Percentiles rank a stretch among this genome's conserved stretches.
Conservation (phyloP, 2,113 vertebrate genomes). For the Erythrolamprus reginae region DNA sequence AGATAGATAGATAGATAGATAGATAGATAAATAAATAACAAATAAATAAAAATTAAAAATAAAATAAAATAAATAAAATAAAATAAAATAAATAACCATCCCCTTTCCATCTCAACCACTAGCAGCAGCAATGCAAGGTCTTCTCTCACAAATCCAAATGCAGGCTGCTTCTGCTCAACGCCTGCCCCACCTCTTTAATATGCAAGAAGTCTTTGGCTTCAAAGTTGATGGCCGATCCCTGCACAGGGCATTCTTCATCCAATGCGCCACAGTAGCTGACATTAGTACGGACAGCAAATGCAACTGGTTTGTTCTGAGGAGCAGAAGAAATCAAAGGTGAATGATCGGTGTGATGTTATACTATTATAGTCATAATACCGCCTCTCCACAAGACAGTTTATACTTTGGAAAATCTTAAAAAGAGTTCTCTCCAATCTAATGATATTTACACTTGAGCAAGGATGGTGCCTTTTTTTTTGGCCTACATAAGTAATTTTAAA, state of each 20-base stretch:
- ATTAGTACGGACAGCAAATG: constrained; percentile 93
- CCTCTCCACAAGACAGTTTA: too few species aligned
- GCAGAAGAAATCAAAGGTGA: background rate
- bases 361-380: background rate
- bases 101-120: too few species aligned
- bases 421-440: background rate
- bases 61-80: too few species aligned
- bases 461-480: background rate
- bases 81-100: too few species aligned
- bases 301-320: constrained; percentile 85
- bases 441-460: background rate
- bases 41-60: too few species aligned
- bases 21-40: too few species aligned
- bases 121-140: too few species aligned
- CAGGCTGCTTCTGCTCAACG: background rate
- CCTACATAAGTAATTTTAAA: background rate
- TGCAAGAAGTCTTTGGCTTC: constrained; percentile 99
- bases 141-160: background rate
- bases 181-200: constrained; percentile 86
- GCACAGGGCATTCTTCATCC: constrained; percentile 93
- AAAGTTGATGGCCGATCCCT: constrained; percentile 93
- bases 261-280: constrained; percentile 92
- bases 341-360: too few species aligned
- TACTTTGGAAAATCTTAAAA: background rate
- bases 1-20: too few species aligned